Conservation (phyloP, 2,888 invertebrate genomes). For the Pterostichus madidus region DNA sequence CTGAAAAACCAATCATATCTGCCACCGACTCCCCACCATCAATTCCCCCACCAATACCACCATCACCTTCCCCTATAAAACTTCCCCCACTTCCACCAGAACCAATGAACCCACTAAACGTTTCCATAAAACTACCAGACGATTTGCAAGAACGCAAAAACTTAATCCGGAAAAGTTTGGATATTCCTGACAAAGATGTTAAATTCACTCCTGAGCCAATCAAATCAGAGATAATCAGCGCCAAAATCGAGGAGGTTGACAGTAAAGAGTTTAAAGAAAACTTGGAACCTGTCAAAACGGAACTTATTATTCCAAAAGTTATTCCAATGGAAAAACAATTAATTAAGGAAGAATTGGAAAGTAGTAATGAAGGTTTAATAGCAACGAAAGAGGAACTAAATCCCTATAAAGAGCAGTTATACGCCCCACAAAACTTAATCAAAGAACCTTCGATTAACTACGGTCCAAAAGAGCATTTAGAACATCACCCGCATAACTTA, state of each 20-base stretch:
- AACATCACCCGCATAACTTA: conserved; percentile 67
- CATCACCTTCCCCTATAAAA: conserved; percentile 71
- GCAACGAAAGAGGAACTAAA: conserved; percentile 51
- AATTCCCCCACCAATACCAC: conserved; percentile 69
- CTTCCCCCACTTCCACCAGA: conserved; percentile 71
- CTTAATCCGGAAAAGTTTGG: conserved; percentile 73
- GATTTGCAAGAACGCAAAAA: conserved; percentile 76
- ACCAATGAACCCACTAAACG: conserved; percentile 74
- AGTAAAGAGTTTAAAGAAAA: conserved; percentile 72
- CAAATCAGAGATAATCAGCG: conserved; percentile 82
- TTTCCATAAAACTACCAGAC: conserved; percentile 76
- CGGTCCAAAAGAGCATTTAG: conserved; percentile 73
- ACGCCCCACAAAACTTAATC: conserved; percentile 72
- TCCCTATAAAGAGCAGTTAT: conserved; percentile 71
- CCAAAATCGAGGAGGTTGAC: conserved; percentile 76
- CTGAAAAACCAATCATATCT: conserved; percentile 11
- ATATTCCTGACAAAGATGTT: conserved; percentile 65
- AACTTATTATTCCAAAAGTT: conserved; percentile 82
- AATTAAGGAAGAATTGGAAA: conserved; percentile 75
- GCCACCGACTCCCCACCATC: background rate
- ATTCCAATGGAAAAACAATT: conserved; percentile 79
- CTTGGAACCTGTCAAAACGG: conserved; percentile 79
- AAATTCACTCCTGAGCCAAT: conserved; percentile 71
- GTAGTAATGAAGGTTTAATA: conserved; percentile 72
- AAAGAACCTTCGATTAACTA: conserved; percentile 72